These are phyloP conservation scores for Oreocharis arfaki DNA, from an alignment of 2,113 vertebrate genomes.

Conservation along the genomic window DNA sequence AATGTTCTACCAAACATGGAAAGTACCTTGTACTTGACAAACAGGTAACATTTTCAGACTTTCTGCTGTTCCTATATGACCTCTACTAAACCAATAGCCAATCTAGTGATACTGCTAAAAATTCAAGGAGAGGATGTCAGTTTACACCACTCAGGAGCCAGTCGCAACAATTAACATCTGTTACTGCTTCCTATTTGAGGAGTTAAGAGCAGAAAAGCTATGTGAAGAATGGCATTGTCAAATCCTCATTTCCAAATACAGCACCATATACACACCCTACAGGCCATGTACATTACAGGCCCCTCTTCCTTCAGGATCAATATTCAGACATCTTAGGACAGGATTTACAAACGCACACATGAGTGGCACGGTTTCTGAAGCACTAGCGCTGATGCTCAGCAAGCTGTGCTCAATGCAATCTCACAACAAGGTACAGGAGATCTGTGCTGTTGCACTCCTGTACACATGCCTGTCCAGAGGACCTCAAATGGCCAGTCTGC, in stretches of 20 bases:
- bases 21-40: neutral
- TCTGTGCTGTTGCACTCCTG: neutral
- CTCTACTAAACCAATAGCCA: neutral
- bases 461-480: fast-evolving
- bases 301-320: neutral
- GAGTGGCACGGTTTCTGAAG: neutral
- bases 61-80: neutral
- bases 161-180: constrained; percentile 10
- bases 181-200: constrained; percentile 2
- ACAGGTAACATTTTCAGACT: neutral
- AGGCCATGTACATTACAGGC: neutral
- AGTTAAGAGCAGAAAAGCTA: constrained; percentile 11
- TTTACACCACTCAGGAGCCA: neutral
- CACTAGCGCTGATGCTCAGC: fast-evolving
- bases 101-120: neutral
- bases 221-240: constrained; percentile 8
- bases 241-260: neutral
- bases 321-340: neutral
- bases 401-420: neutral
- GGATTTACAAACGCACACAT: neutral
- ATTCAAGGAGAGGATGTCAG: neutral
- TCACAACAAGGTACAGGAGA: neutral
- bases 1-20: neutral
- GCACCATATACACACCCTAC: neutral
- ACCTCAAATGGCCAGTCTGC: neutral